Evolutionary conservation across 2,797 vertebrate genomes (phyloP).

Genomic region (Clarias pachynema): DNA sequence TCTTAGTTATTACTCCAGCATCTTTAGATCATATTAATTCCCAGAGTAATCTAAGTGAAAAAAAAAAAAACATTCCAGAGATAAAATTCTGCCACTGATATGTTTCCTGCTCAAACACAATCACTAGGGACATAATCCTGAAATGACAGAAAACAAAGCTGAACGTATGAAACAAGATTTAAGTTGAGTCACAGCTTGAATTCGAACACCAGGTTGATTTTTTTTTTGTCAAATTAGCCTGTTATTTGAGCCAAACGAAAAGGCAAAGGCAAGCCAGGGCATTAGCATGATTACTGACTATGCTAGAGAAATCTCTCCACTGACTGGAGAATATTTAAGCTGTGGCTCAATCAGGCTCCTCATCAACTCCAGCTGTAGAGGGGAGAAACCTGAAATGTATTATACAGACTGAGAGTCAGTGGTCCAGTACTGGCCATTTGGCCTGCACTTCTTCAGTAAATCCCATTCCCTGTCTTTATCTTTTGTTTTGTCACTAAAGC

Average conservation of each 20-base stretch:
- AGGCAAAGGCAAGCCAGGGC: conserved; percentile 24
- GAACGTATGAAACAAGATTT: conserved; percentile 39
- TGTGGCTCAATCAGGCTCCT: conserved; percentile 39
- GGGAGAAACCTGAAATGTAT: conserved; percentile 3
- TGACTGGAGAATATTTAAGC: conserved; percentile 8
- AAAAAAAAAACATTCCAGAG: conserved; percentile 29
- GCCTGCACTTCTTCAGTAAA: conserved; percentile 25
- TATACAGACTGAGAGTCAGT: conserved; percentile 23
- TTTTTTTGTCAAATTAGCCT: conserved; percentile 36
- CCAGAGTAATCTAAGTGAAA: conserved; percentile 51
- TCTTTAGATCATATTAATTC: conserved; percentile 49
- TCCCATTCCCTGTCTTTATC: conserved; percentile 32
- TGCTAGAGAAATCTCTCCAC: conserved; percentile 43
- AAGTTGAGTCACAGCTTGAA: conserved; percentile 13
- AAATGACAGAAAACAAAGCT: conserved; percentile 31
- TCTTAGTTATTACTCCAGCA: conserved; percentile 43
- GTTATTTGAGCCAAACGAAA: conserved; percentile 24
- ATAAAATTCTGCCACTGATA: conserved; percentile 43
- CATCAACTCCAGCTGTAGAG: conserved; percentile 40
- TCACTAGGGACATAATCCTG: conserved; percentile 27
- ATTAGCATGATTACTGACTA: conserved; percentile 40
- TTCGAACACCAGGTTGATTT: conserved; percentile 20
- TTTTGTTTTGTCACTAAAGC: conserved; percentile 37
- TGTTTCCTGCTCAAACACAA: conserved; percentile 30
- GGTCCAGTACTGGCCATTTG: conserved; percentile 22